Base-by-base conservation (phyloP, 2,797 vertebrate species). In the Agapornis canus region DNA sequence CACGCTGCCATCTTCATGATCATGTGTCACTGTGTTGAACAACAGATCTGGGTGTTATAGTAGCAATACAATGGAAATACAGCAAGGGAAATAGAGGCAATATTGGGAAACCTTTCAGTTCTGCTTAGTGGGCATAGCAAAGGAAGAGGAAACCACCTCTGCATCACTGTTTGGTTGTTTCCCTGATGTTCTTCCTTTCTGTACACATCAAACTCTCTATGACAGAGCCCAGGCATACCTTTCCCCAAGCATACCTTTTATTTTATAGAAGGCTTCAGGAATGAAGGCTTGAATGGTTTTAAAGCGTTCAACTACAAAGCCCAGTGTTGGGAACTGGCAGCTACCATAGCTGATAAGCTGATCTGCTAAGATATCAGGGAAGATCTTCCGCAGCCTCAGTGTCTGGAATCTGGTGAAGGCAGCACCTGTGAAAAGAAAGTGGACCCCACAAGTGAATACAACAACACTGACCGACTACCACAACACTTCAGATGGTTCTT, bases 361-460 rank as follows among this genome's bases (percentile, higher is more conserved):
- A 95, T 99, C 98, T n/a, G 99, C 98, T 73, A 99, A 97, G 78
- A 99, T 97, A 15, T 97, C 97, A 1, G 99, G 99, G 77, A 99
- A 99, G 92, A 99, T 99, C 97, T 98, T 99, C 95, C 97, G 98
- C 35, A 99, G 98, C 73, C 99, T 98, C 68, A 99, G 96, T 0
- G 99, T 99, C 98, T 99, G 99, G 97, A 99, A 99, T 65, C 99
- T 98, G 47, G 99, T 99, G 96, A 99, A 99, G 23, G 99, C 99
- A 13, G 99, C 99, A 54, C 99, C 99, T 99, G 92, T 18, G 48
- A 37, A 39, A 79, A 84, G 6, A 52, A 60, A 83, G 39, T 0
- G 1, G 26, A 31, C 51, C 48, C 6, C 35, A 72, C 47, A 76
- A 72, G 2, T 42, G 43, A 86, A 32, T 64, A 77, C 1, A 17